Conservation (phyloP, 2,888 invertebrate species). For the Dendrolimus pini region DNA sequence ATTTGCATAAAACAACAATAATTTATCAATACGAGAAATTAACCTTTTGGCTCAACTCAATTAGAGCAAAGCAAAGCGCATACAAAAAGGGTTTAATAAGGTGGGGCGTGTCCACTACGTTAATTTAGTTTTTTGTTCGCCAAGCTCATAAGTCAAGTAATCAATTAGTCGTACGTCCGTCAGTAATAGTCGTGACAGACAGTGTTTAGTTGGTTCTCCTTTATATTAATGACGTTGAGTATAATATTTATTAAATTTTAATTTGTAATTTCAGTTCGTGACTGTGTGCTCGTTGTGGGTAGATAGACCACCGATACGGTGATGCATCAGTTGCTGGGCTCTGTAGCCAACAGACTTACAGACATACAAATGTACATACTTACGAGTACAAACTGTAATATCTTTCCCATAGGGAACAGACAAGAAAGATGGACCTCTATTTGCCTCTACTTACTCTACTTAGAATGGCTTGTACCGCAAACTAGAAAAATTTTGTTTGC, state of each 20-base stretch:
- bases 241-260: conserved; percentile 32
- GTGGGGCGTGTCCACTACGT: conserved; percentile 19
- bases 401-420: too few relatives aligned
- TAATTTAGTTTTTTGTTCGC: conserved; percentile 26
- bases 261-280: conserved; percentile 28
- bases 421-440: too few relatives aligned
- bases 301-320: too few relatives aligned
- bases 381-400: too few relatives aligned
- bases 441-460: too few relatives aligned
- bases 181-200: conserved; percentile 22
- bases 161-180: conserved; percentile 47
- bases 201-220: conserved; percentile 18
- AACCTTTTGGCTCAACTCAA: conserved; percentile 67
- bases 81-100: conserved; percentile 72
- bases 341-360: too few relatives aligned
- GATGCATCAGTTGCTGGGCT: too few relatives aligned
- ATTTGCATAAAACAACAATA: conserved; percentile 74
- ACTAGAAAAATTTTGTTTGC: too few relatives aligned
- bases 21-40: conserved; percentile 66
- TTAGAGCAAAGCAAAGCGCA: conserved; percentile 59
- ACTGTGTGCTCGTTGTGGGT: background rate
- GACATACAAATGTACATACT: too few relatives aligned
- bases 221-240: conserved; percentile 28
- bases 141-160: conserved; percentile 59
- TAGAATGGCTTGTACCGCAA: too few relatives aligned